Base-by-base conservation (phyloP, 2,888 invertebrate genomes). In the Rutpela maculata region DNA sequence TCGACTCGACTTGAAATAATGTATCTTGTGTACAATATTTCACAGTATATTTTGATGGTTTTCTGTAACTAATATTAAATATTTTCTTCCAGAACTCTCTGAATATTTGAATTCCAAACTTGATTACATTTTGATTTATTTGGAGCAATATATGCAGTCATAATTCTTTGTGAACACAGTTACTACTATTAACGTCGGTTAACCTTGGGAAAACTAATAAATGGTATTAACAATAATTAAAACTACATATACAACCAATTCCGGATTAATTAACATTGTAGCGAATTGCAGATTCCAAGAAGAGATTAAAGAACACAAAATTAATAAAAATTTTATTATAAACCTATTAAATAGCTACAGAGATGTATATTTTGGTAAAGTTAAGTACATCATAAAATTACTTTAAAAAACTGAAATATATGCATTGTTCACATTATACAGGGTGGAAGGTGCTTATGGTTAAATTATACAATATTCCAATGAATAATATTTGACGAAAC, bases 301-400 rank as follows among this genome's bases (percentile, higher is more conserved):
- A 68, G 22, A 43, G 12, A 56, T 31, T 31, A 68, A 50, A 12
- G 55, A n/a, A 31, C 17, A 22, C 26, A 67, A 43, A 12, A 56
- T 31, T 11, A 12, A 67, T 69, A 56, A 69, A 26, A 57, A 38
- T 19, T 59, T 69, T 18, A 67, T 55, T 55, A 59, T 35, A 55
- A 55, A 55, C 55, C 43, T 63, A 18, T 66, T 66, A 50, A 66
- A 55, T 56, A 26, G 9, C 17, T 65, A 65, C 43, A 55, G 19
- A 65, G 38, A 50, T 43, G n/a, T 67, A 19, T n/a, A 22, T 50
- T 67, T 68, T 68, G 68, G 68, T 18, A 60, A 19, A 60, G 35
- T 56, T 60, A 70, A 70, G 69, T 70, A 70, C 69, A 70, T 70
- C 38, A 60, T 26, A 60, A 43, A 65, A 43, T 65, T 19, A 65